A percentile compares a stretch with the other conserved stretches of the same genome.
Conservation (phyloP, 2,888 invertebrate genomes). For the Acrocyrtus sp. region DNA sequence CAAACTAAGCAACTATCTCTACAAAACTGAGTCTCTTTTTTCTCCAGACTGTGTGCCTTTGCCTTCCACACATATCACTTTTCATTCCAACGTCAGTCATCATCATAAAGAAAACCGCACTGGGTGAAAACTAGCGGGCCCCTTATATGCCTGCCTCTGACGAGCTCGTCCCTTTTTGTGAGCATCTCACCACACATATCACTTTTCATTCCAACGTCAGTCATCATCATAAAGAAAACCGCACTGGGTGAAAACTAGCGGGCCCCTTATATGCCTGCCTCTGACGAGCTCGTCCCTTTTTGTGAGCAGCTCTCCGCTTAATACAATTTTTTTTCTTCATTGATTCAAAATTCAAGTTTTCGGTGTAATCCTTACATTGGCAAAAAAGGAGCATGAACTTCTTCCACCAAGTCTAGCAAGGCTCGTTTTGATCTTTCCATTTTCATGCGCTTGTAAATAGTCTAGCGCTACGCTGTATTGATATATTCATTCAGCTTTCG, state of each 20-base stretch:
- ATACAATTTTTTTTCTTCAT: conserved; percentile 6
- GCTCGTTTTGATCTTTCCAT: conserved; percentile 48
- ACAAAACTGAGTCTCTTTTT: conserved; percentile 2
- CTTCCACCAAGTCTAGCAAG: too few relatives aligned
- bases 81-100: conserved; percentile 22
- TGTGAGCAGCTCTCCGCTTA: too few relatives aligned
- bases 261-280: too few relatives aligned
- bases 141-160: too few relatives aligned
- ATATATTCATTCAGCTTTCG: neutral
- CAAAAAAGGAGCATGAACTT: too few relatives aligned
- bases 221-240: conserved; percentile 12
- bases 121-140: too few relatives aligned
- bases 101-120: too few relatives aligned
- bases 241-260: too few relatives aligned
- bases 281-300: too few relatives aligned
- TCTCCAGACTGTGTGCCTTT: neutral
- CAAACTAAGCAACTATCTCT: conserved; percentile 28
- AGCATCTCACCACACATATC: conserved; percentile 5
- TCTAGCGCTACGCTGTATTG: neutral
- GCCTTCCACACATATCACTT: conserved; percentile 9
- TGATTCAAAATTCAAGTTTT: too few relatives aligned
- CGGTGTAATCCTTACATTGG: too few relatives aligned
- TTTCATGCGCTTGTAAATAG: conserved; percentile 35
- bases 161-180: too few relatives aligned
- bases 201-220: conserved; percentile 18